These are phyloP conservation scores for Emydoidea blandingii DNA, from an alignment of 2,797 vertebrate genomes.

Conservation along the genomic window DNA sequence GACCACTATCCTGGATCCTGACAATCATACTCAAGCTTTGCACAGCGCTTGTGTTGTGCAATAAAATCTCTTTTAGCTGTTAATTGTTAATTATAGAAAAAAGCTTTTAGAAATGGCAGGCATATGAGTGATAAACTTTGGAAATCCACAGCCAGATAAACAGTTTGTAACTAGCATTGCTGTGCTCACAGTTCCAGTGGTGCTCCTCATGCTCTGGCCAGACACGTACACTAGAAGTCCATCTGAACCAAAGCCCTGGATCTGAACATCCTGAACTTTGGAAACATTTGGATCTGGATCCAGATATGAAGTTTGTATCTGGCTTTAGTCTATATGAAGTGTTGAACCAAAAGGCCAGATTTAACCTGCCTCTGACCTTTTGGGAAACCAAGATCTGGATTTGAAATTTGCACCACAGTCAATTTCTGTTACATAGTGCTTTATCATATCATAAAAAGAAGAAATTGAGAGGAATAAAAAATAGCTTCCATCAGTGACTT, in stretches of 20 bases:
- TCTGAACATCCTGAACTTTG: neutral
- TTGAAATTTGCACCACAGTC: slow-evolving; percentile 21
- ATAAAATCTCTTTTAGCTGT: neutral
- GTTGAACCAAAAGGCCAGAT: neutral
- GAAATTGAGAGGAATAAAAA: neutral
- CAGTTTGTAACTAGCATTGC: neutral
- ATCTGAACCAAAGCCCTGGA: neutral
- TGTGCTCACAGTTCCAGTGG: neutral
- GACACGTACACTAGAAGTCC: accelerated
- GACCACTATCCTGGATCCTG: neutral
- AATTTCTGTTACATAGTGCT: neutral
- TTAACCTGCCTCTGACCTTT: neutral
- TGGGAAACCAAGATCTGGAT: neutral
- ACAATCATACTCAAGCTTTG: neutral
- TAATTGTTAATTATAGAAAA: neutral
- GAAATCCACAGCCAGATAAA: neutral
- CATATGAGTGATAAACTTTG: neutral
- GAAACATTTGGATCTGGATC: neutral
- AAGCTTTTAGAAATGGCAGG: neutral
- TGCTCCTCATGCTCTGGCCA: neutral
- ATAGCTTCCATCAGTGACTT: neutral
- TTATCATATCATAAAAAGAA: neutral
- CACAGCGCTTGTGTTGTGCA: neutral
- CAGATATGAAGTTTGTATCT: neutral
- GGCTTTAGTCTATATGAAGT: neutral